phyloP scores from a whole-genome alignment of 2,888 invertebrate species.

The Patella ulyssiponensis region DNA sequence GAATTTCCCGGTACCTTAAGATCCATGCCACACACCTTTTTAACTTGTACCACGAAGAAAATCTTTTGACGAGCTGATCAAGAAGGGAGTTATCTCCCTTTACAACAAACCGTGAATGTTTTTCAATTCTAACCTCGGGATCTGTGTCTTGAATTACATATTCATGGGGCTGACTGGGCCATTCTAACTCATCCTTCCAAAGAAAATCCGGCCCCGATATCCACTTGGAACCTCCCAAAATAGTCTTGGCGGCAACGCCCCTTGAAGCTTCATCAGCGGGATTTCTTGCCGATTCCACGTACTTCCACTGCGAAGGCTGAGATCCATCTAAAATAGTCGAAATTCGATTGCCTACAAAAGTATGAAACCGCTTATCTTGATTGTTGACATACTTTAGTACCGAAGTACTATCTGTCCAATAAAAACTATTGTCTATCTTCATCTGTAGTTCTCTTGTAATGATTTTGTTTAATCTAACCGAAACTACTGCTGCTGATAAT shows the following conservation, averaged over 20 bases:
- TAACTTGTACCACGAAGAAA: too few species aligned
- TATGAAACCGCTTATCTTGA: slow-evolving; percentile 13
- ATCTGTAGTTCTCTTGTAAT: background rate
- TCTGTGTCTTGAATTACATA: background rate
- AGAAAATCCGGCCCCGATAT: slow-evolving; percentile 37
- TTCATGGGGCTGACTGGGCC: slow-evolving; percentile 1
- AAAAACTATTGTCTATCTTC: slow-evolving; percentile 11
- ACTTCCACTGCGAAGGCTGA: slow-evolving; percentile 29
- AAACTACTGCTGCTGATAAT: slow-evolving; percentile 17
- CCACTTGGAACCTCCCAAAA: slow-evolving; percentile 25
- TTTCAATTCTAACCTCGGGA: background rate
- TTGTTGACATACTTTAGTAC: slow-evolving; percentile 22
- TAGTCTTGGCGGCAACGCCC: slow-evolving; percentile 12
- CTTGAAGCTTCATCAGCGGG: slow-evolving; percentile 33
- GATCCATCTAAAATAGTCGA: slow-evolving; percentile 9
- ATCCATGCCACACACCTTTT: background rate
- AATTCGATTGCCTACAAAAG: slow-evolving; percentile 12
- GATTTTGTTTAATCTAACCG: slow-evolving; percentile 12
- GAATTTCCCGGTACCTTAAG: background rate
- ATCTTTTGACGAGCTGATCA: background rate
- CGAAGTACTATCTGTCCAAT: slow-evolving; percentile 26
- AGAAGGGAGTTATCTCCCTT: too few species aligned
- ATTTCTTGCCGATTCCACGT: slow-evolving; percentile 31
- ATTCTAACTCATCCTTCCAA: too few species aligned
- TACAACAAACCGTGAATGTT: too few species aligned